phyloP scores from a whole-genome alignment of 2,888 invertebrate species.

The Chirona hameri region DNA sequence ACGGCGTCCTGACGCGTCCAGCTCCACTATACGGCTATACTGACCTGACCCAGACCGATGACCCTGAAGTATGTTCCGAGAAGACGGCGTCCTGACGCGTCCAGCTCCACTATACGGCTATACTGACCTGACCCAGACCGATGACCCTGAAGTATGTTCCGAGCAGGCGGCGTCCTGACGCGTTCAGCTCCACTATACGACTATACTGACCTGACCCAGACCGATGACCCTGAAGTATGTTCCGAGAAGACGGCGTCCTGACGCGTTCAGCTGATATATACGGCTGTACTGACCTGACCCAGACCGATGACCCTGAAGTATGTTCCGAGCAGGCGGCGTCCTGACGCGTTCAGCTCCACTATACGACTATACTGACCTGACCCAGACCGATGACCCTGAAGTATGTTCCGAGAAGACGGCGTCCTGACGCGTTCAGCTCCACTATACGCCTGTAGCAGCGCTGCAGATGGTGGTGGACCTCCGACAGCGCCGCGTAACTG shows the following conservation, averaged over 20 bases:
- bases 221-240: too few species aligned
- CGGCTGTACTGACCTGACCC: conserved; percentile 51
- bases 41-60: too few species aligned
- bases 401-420: conserved; percentile 81
- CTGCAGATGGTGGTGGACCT: conserved; percentile 65
- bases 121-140: conserved; percentile 74
- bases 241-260: too few species aligned
- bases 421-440: conserved; percentile 80
- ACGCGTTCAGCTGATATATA: too few species aligned
- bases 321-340: conserved; percentile 80
- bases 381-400: conserved; percentile 77
- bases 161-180: conserved; percentile 77
- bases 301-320: conserved; percentile 92
- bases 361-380: conserved; percentile 63
- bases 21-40: too few species aligned
- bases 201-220: conserved; percentile 56
- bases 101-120: background rate
- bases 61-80: too few species aligned
- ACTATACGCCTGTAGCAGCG: conserved; percentile 76
- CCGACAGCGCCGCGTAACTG: conserved; percentile 71
- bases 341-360: conserved; percentile 78
- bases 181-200: conserved; percentile 81
- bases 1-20: too few species aligned
- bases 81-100: too few species aligned
- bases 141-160: conserved; percentile 91